Base-by-base conservation (phyloP, 2,888 invertebrate species). In the Spilosoma lubricipeda region DNA sequence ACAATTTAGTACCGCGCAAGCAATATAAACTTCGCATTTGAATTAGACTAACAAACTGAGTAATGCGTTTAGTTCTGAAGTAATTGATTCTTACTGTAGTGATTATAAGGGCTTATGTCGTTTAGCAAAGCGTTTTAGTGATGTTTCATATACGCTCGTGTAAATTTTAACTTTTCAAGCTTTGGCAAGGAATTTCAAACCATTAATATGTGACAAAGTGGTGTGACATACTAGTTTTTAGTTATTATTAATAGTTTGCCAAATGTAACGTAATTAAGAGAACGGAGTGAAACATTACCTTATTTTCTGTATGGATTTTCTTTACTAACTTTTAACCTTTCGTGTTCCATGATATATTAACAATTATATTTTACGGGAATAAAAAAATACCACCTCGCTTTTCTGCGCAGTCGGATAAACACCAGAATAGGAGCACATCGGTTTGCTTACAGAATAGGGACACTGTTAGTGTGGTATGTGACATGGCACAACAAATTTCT, bases 1-100 rank as follows among this genome's bases (percentile, higher is more conserved):
- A 3, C 0, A 45, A 20, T 5, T 30, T 4, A 2, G 8, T 48
- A 23, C 27, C 20, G 18, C 23, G 72, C 70, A 59, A 5, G 85
- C 70, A 88, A 77, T 81, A 23, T 65, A 74, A 86, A 78, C n/a
- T 78, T 83, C 79, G 88, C 76, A 75, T 79, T 77, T 68, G 87
- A 90, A 91, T 90, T 91, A 91, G 90, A 88, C 73, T 77, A 80
- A 82, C 89, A 88, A 87, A 84, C 82, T 88, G 85, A 87, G 82
- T 82, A 77, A 75, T 87, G 85, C 88, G 78, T 82, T 80, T 72
- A 70, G 78, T 87, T 82, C 74, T 74, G 70, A 67, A 74, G 75
- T 79, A 76, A 82, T 82, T 86, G 83, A 80, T 73, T 77, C 79
- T 76, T 81, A 82, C 76, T 39, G 3, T 15, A 45, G 75, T 77